A percentile compares a stretch with the other conserved stretches of the same genome.
phyloP scores from a whole-genome alignment of 2,113 vertebrate genomes.

The Plotosus lineatus region DNA sequence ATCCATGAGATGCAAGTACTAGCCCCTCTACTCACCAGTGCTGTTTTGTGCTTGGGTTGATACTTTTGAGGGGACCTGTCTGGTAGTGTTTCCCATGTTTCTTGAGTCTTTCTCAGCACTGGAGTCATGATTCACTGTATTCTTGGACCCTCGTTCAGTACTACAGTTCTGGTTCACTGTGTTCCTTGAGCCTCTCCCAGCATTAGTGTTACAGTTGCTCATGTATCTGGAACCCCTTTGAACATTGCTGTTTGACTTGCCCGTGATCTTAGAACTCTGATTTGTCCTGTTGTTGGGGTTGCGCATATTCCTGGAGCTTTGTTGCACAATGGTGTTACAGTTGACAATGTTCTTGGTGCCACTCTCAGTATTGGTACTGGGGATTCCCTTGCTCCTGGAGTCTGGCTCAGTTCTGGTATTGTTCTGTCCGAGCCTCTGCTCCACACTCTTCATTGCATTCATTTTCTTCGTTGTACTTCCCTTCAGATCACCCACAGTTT shows the following conservation, averaged over 20 bases:
- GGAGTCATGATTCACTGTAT: background rate
- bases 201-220: constrained; percentile 9
- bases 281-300: background rate
- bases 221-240: background rate
- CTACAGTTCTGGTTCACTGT: background rate
- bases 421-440: constrained; percentile 58
- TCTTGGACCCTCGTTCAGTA: background rate
- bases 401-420: constrained; percentile 55
- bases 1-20: background rate
- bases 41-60: constrained; percentile 52
- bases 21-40: constrained; percentile 64
- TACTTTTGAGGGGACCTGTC: constrained; percentile 54
- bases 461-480: constrained; percentile 63
- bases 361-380: constrained; percentile 1
- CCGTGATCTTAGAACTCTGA: background rate
- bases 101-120: background rate
- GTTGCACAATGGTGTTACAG: background rate
- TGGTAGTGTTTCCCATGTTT: constrained; percentile 54
- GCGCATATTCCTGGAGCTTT: background rate
- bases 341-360: background rate
- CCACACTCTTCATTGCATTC: constrained; percentile 68
- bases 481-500: constrained; percentile 58
- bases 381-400: constrained; percentile 56
- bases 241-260: constrained; percentile 1
- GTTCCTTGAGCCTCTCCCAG: constrained; percentile 1